Evolutionary conservation across 2,113 vertebrate genomes (phyloP), one percentile per base, ranked within the genome.

Genomic region (Baryphthengus martii): DNA sequence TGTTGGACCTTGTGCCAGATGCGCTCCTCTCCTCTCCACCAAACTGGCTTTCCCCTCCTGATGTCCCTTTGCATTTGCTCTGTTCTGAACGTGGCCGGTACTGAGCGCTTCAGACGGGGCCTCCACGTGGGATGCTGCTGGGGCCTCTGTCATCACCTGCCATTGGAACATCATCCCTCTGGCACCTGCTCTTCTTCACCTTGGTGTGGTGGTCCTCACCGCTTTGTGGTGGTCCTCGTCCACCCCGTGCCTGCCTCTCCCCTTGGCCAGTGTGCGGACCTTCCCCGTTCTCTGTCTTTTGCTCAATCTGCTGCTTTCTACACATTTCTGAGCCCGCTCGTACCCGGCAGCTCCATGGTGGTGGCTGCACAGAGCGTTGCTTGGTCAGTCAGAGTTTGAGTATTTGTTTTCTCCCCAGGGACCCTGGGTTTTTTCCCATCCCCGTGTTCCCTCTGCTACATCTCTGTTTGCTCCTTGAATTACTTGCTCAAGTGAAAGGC

Each of bases 401-500:
- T 9, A 31, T 93, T 93, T 97, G 95, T 97, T 96, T 96, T 73
- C 74, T 93, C 95, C 92, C 37, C 0, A 0, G 86, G 89, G 91
- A 76, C 6, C 3, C 3, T 21, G 66, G 25, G 19, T 50, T 61
- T 89, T 65, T 49, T 70, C 42, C 70, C 2, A 1, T 56, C 66
- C 18, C 68, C 1, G 2, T 2, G 0, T 58, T 76, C 53, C 55
- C 37, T 0, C 2, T 29, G 78, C 75, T 42, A 4, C 40, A 15
- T 70, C 89, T 55, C 62, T 50, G 35, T 71, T 87, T 94, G 61
- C 90, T 90, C 70, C 94, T 91, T 83, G 95, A 93, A 37, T 94
- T 23, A 80, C 95, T 97, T 96, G 93, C 95, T 94, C 93, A 92
- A 88, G 75, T 67, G 73, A 76, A 91, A 87, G 90, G 83, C 83